Conservation (phyloP, 1,140 invertebrate genomes). For the Hycleus phaleratus region DNA sequence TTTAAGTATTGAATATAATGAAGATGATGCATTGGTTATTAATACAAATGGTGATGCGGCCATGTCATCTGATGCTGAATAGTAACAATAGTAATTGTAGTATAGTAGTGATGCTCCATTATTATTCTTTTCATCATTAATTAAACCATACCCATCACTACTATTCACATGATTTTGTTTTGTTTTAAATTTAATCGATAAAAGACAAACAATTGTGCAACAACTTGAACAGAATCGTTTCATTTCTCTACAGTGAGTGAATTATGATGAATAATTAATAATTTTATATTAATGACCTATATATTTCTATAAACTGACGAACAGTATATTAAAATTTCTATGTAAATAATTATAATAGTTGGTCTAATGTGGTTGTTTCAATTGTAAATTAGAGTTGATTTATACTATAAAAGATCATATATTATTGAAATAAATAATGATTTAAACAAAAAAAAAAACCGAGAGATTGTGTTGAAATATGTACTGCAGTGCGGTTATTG, state of each 20-base stretch:
- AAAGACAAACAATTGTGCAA: conserved; percentile 18
- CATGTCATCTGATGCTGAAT: conserved; percentile 40
- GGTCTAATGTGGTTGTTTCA: conserved; percentile 13
- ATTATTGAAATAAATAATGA: background rate
- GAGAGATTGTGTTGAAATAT: background rate
- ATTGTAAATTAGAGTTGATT: conserved; percentile 1
- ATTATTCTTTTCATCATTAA: no score
- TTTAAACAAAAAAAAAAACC: no score
- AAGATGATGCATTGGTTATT: conserved; percentile 50
- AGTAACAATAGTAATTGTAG: conserved; percentile 1
- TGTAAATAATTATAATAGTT: conserved; percentile 10
- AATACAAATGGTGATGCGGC: conserved; percentile 49
- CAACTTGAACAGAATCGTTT: background rate
- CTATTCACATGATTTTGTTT: no score
- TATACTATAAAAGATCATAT: background rate
- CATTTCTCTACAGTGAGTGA: background rate
- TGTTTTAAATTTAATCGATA: no score
- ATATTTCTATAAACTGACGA: conserved; percentile 32
- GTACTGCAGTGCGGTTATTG: conserved; percentile 8
- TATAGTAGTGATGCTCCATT: no score
- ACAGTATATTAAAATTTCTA: conserved; percentile 34
- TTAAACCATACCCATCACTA: no score
- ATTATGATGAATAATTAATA: background rate
- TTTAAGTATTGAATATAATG: conserved; percentile 63
- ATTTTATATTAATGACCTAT: conserved; percentile 7